A percentile compares a stretch with the other conserved stretches of the same genome.
Conservation (phyloP, 2,113 vertebrate species). For the Apteryx mantelli region DNA sequence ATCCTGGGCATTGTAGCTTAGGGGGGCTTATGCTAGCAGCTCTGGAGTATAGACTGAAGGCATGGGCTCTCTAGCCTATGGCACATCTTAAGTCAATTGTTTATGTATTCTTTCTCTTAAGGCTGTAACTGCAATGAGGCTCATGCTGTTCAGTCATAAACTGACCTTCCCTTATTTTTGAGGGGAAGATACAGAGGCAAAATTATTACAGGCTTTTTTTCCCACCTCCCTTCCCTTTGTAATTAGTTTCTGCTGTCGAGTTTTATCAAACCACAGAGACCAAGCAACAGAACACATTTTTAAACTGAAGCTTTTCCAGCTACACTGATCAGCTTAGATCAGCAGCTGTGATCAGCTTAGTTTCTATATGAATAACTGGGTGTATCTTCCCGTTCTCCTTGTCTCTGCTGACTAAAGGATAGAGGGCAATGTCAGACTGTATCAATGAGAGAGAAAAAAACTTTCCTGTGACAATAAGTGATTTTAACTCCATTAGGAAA, state of each 20-base stretch:
- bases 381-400: not conserved
- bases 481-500: not conserved
- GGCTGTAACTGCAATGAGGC: constrained; percentile 9
- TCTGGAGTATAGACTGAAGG: not conserved
- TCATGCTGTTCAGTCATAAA: not conserved
- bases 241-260: not conserved
- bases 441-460: not conserved
- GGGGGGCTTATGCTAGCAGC: not conserved
- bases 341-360: not conserved
- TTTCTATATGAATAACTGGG: not conserved
- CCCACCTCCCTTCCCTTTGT: not conserved
- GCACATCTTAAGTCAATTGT: not conserved
- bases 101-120: constrained; percentile 1
- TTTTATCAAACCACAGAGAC: not conserved
- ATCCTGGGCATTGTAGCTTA: not conserved
- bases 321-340: not conserved
- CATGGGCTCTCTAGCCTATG: not conserved
- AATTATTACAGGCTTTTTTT: not conserved
- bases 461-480: not conserved
- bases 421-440: not conserved
- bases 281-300: not conserved
- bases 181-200: not conserved
- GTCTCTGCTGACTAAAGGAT: not conserved
- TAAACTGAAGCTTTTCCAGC: not conserved
- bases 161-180: not conserved